Conservation (phyloP, 1,140 invertebrate genomes). For the Ooceraea biroi region DNA sequence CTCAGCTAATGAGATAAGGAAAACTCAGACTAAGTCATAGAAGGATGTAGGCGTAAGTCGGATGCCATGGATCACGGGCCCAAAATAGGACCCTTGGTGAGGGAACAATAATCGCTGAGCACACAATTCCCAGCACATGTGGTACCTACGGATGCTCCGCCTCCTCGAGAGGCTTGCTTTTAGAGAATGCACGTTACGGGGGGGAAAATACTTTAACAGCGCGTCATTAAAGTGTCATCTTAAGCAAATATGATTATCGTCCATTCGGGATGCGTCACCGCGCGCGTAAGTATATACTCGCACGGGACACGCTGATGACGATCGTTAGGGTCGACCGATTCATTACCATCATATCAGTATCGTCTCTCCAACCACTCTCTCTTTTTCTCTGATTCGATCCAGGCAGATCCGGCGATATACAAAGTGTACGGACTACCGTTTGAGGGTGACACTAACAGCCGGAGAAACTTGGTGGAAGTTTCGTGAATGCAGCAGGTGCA, state of each 20-base stretch:
- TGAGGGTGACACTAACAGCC: conserved; percentile 16
- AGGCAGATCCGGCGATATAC: not conserved
- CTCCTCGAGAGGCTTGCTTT: not conserved
- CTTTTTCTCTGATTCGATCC: conserved; percentile 14
- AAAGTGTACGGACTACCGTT: conserved; percentile 62
- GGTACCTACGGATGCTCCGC: too few relatives aligned
- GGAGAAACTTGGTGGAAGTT: conserved; percentile 57
- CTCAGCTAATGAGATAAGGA: too few relatives aligned
- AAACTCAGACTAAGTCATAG: too few relatives aligned
- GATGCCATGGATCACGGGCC: too few relatives aligned
- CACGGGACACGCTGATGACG: not conserved
- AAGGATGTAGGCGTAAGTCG: too few relatives aligned
- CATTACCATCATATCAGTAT: not conserved
- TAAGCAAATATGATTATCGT: conserved; percentile 29
- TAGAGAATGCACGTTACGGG: not conserved
- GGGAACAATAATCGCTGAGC: too few relatives aligned
- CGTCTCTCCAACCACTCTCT: not conserved
- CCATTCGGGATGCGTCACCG: not conserved
- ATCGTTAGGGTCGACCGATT: conserved; percentile 42
- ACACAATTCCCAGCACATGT: too few relatives aligned
- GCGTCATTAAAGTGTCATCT: conserved; percentile 1
- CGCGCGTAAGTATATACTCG: not conserved
- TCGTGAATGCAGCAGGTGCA: conserved; percentile 70
- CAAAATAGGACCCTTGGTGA: too few relatives aligned
- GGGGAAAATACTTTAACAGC: conserved; percentile 7